Conservation (phyloP, 2,888 invertebrate species). For the Molorchus minor region DNA sequence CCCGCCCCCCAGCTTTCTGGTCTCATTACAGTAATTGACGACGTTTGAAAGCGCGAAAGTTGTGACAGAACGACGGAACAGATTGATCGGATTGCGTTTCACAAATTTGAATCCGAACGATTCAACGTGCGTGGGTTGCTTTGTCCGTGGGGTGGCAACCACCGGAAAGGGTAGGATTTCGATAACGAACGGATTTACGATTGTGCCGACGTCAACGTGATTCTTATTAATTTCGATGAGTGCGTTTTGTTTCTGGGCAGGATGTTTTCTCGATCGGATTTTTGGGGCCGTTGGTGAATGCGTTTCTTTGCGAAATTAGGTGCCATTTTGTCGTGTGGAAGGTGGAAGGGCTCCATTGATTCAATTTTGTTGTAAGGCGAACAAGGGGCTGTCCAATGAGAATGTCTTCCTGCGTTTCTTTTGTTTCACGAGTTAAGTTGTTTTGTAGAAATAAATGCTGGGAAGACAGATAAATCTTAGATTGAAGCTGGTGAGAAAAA, state of each 20-base stretch:
- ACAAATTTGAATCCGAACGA: conserved; percentile 50
- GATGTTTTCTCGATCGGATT: conserved; percentile 10
- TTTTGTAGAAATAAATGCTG: not conserved
- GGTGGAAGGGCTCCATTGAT: not conserved
- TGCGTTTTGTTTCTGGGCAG: conserved; percentile 18
- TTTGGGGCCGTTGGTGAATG: not conserved
- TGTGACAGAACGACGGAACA: conserved; percentile 59
- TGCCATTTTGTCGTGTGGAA: conserved; percentile 2
- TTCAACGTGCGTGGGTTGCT: conserved; percentile 49
- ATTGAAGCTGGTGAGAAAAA: not conserved
- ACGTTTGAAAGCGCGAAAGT: conserved; percentile 55
- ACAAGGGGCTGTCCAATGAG: not conserved
- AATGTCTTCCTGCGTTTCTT: not conserved
- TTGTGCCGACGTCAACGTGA: conserved; percentile 24
- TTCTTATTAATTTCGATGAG: conserved; percentile 20
- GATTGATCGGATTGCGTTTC: conserved; percentile 63
- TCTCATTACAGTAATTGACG: conserved; percentile 63
- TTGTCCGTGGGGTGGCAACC: conserved; percentile 27
- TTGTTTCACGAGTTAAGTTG: not conserved
- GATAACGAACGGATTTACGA: conserved; percentile 30
- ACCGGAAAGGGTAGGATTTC: conserved; percentile 32
- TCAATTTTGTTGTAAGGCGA: not conserved
- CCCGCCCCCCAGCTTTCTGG: conserved; percentile 49
- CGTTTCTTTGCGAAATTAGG: not conserved
- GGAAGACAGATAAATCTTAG: not conserved